phyloP scores from a whole-genome alignment of 2,797 vertebrate species.

The Mionectes olivaceus region DNA sequence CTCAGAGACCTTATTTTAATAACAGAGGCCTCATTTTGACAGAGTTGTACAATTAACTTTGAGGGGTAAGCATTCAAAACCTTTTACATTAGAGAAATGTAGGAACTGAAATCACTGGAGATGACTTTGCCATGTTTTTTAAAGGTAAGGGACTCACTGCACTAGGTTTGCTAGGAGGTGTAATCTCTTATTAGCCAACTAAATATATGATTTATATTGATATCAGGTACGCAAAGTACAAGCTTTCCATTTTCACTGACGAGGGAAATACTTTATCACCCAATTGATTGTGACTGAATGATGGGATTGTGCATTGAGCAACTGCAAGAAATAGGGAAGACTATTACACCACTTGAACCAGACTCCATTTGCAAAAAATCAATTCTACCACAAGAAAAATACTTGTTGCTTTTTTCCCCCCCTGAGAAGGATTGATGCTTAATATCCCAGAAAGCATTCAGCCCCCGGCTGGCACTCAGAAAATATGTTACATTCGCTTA shows the following conservation, averaged over 20 bases:
- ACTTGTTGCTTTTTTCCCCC: slow-evolving; percentile 45
- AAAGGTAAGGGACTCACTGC: neutral
- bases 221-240: neutral
- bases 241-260: slow-evolving; percentile 12
- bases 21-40: neutral
- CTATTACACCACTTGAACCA: slow-evolving; percentile 33
- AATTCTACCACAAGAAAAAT: slow-evolving; percentile 27
- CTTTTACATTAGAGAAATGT: neutral
- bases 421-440: neutral
- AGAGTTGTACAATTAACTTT: neutral
- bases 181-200: neutral
- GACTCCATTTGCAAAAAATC: slow-evolving; percentile 60
- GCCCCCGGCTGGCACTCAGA: neutral
- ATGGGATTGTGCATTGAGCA: slow-evolving; percentile 13
- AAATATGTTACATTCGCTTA: neutral
- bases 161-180: neutral
- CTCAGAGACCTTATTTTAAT: neutral
- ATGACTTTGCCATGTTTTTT: neutral
- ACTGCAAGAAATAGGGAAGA: slow-evolving; percentile 27
- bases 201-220: neutral
- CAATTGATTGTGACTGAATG: slow-evolving; percentile 13
- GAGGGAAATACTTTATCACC: slow-evolving; percentile 42
- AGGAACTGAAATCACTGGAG: neutral
- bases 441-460: slow-evolving; percentile 23
- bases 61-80: neutral